These are phyloP conservation scores for Argynnis bischoffii DNA, from an alignment of 2,888 invertebrate genomes.

Conservation along the genomic window DNA sequence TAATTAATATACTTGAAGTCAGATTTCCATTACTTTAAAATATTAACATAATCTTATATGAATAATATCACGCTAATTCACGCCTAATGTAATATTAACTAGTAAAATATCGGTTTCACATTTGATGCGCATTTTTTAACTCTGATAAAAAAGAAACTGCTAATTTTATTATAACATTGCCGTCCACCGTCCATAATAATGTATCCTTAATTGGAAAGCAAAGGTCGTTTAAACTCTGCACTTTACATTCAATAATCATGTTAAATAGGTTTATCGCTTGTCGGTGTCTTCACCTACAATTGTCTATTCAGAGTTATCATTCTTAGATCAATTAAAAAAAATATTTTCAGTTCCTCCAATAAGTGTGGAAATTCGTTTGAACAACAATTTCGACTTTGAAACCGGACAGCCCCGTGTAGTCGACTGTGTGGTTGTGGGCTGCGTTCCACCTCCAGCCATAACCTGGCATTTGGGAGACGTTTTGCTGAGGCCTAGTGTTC, in stretches of 20 bases:
- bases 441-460: slow-evolving; percentile 63
- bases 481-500: slow-evolving; percentile 59
- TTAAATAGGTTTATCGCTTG: too few relatives aligned
- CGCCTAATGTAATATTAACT: too few relatives aligned
- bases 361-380: slow-evolving; percentile 65
- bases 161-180: too few relatives aligned
- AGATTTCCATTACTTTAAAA: not conserved
- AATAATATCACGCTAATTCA: too few relatives aligned
- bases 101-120: too few relatives aligned
- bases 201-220: too few relatives aligned
- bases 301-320: not conserved
- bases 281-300: too few relatives aligned
- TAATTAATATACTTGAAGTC: not conserved
- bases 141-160: too few relatives aligned
- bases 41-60: not conserved
- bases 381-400: slow-evolving; percentile 68
- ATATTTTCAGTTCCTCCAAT: slow-evolving; percentile 60
- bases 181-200: too few relatives aligned
- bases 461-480: slow-evolving; percentile 65
- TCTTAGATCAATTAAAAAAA: not conserved
- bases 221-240: too few relatives aligned
- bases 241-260: too few relatives aligned
- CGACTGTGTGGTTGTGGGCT: slow-evolving; percentile 71
- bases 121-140: too few relatives aligned
- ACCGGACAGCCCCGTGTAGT: slow-evolving; percentile 67